These are phyloP conservation scores for Trichonephila inaurata DNA, from an alignment of 1,140 invertebrate species.

Conservation along the genomic window DNA sequence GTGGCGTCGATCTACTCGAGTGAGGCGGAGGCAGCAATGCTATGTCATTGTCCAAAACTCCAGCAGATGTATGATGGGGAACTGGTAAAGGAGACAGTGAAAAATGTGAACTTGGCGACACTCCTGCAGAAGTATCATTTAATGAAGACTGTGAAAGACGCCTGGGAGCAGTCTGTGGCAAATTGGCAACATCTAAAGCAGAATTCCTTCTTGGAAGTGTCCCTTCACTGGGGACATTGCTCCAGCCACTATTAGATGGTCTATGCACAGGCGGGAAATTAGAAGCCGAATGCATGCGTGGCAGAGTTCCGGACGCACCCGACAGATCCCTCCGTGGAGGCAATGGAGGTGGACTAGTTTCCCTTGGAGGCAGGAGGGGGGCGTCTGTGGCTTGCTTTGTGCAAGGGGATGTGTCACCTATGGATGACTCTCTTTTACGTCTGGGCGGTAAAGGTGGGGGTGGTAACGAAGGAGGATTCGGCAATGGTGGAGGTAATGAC, in stretches of 20 bases:
- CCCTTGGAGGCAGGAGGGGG: constrained; percentile 84
- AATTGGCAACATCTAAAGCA: constrained; percentile 78
- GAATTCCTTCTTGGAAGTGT: constrained; percentile 81
- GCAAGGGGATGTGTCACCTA: constrained; percentile 83
- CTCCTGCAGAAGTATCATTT: constrained; percentile 30
- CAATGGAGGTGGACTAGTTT: constrained; percentile 85
- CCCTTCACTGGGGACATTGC: constrained; percentile 39
- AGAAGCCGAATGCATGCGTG: constrained; percentile 81
- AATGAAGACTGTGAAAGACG: constrained; percentile 72
- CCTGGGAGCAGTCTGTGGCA: constrained; percentile 67
- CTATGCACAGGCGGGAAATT: constrained; percentile 78
- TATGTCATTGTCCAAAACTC: constrained; percentile 53
- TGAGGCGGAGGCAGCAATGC: constrained; percentile 28
- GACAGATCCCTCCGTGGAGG: constrained; percentile 82
- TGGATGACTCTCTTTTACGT: constrained; percentile 84
- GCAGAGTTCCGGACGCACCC: constrained; percentile 79
- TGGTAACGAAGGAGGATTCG: constrained; percentile 81
- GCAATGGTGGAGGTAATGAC: constrained; percentile 80
- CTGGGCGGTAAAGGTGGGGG: constrained; percentile 84
- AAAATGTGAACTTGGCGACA: constrained; percentile 40
- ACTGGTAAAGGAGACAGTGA: constrained; percentile 35
- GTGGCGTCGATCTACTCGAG: constrained; percentile 53
- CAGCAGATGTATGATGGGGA: constrained; percentile 31
- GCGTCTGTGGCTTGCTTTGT: constrained; percentile 84
- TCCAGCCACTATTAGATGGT: constrained; percentile 24